These are phyloP conservation scores for Resseliella maxima DNA, from an alignment of 2,888 invertebrate genomes.

Conservation along the genomic window DNA sequence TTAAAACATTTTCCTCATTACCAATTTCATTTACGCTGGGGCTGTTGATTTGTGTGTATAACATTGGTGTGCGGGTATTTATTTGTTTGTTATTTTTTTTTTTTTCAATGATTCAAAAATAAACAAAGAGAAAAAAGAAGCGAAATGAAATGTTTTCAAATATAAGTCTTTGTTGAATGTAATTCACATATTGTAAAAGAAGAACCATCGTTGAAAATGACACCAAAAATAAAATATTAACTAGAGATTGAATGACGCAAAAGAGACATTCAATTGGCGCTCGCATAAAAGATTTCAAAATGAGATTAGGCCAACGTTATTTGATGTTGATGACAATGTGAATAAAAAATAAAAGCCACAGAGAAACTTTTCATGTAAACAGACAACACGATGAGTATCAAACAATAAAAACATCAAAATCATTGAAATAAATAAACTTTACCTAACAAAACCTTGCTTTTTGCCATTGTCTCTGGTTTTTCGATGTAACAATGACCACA, in stretches of 20 bases:
- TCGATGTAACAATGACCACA: slow-evolving; percentile 1
- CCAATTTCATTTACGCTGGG: too few species aligned
- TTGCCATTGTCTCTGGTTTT: neutral
- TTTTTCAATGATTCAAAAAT: too few species aligned
- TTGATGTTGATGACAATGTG: neutral
- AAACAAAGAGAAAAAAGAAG: too few species aligned
- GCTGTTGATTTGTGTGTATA: too few species aligned
- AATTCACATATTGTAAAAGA: neutral
- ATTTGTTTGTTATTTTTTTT: too few species aligned
- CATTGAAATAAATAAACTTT: slow-evolving; percentile 22
- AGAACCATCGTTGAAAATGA: neutral
- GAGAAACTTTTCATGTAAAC: neutral
- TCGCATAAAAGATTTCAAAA: neutral
- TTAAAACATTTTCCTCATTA: too few species aligned
- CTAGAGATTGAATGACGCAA: neutral
- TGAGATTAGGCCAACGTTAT: neutral
- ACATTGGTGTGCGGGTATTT: too few species aligned
- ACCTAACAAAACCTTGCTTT: slow-evolving; percentile 39
- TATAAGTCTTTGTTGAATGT: neutral
- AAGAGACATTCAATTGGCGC: slow-evolving; percentile 3
- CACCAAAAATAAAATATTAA: slow-evolving; percentile 35
- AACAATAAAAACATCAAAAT: slow-evolving; percentile 15
- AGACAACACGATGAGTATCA: neutral
- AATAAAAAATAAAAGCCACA: neutral
- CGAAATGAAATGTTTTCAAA: too few species aligned